These are phyloP conservation scores for Caenorhabditis macrosperma DNA, from an alignment of 2,888 invertebrate genomes.

Conservation along the genomic window DNA sequence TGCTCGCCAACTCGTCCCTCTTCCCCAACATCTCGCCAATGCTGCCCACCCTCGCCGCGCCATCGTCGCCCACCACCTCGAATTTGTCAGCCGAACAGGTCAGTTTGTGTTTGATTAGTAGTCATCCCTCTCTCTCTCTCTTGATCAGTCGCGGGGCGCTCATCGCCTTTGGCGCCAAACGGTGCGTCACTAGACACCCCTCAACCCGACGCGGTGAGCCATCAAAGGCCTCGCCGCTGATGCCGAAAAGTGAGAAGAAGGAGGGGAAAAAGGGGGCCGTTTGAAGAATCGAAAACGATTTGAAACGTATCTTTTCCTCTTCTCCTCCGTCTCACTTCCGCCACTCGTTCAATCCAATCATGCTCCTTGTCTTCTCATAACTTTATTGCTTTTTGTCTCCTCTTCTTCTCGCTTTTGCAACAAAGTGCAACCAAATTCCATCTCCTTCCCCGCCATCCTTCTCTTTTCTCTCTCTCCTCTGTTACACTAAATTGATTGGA, in stretches of 20 bases:
- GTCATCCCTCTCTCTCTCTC: background rate
- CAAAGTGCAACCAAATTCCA: conserved; percentile 48
- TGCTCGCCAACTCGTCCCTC: conserved; percentile 29
- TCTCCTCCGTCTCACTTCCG: conserved; percentile 24
- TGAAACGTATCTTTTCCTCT: conserved; percentile 56
- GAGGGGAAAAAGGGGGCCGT: background rate
- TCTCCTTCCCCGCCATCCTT: conserved; percentile 21
- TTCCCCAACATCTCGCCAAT: conserved; percentile 49
- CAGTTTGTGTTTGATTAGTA: conserved; percentile 24
- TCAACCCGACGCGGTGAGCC: no score
- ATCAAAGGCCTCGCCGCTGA: conserved; percentile 39
- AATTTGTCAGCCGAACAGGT: conserved; percentile 68
- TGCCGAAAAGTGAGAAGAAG: background rate
- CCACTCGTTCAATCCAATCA: conserved; percentile 52
- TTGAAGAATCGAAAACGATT: conserved; percentile 22
- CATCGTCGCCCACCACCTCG: conserved; percentile 65
- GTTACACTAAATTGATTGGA: conserved; percentile 10
- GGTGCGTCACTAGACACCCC: no score
- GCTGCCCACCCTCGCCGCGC: conserved; percentile 48
- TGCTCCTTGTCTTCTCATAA: conserved; percentile 54
- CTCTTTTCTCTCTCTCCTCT: background rate
- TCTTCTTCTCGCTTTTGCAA: conserved; percentile 44
- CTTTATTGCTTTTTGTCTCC: conserved; percentile 56
- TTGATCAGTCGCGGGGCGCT: no score
- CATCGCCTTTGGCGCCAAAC: conserved; percentile 12